These are phyloP conservation scores for Ornithorhynchus anatinus DNA, from an alignment of 2,113 vertebrate species.

Conservation along the genomic window DNA sequence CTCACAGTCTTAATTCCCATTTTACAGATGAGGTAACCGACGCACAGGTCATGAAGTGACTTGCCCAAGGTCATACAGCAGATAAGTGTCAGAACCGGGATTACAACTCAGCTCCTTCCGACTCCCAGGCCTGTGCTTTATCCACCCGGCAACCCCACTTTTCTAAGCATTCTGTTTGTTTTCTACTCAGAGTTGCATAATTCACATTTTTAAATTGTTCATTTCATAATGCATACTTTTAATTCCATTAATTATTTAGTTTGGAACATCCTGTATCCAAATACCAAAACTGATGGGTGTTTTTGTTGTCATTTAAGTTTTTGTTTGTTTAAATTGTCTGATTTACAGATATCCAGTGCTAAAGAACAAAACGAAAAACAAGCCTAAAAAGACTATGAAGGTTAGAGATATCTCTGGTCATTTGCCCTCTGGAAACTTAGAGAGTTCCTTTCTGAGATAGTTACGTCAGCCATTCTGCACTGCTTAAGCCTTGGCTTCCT, in stretches of 20 bases:
- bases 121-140: too few relatives aligned
- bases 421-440: background rate
- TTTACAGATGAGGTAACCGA: too few relatives aligned
- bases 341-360: background rate
- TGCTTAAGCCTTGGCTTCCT: background rate
- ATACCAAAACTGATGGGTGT: background rate
- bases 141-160: too few relatives aligned
- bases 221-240: background rate
- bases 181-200: background rate
- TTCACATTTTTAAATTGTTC: background rate
- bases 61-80: too few relatives aligned
- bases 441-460: conserved; percentile 5
- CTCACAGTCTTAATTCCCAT: too few relatives aligned
- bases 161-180: too few relatives aligned
- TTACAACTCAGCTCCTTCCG: too few relatives aligned
- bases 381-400: background rate
- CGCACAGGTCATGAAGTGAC: too few relatives aligned
- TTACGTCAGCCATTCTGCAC: background rate
- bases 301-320: too few relatives aligned
- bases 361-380: background rate
- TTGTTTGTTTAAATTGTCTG: too few relatives aligned
- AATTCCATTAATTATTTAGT: conserved; percentile 8
- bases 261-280: background rate
- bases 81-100: too few relatives aligned
- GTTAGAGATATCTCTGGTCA: background rate